Percentiles rank a stretch among this genome's conserved stretches.
Evolutionary conservation across 2,797 vertebrate species (phyloP).

Genomic region (Macropus fuliginosus): DNA sequence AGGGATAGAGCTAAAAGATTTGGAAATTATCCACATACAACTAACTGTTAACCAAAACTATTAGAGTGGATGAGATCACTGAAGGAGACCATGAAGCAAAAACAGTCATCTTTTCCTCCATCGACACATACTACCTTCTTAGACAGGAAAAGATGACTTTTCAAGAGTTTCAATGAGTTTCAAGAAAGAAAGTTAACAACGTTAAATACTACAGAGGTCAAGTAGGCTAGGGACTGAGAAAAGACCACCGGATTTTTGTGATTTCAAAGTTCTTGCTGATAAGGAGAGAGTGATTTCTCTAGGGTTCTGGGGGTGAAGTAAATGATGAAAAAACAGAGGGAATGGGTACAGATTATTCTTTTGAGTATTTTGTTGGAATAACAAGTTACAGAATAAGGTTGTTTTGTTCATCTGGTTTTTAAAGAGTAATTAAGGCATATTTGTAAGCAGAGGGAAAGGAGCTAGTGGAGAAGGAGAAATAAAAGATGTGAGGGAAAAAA

Average conservation of each 20-base stretch:
- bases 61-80: neutral
- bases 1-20: too few relatives aligned
- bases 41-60: too few relatives aligned
- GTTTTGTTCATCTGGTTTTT: neutral
- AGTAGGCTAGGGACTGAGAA: neutral
- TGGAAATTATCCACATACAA: too few relatives aligned
- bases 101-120: neutral
- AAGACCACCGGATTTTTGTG: neutral
- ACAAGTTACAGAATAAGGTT: neutral
- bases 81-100: neutral
- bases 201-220: neutral
- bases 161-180: neutral
- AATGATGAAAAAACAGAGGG: neutral
- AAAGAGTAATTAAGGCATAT: neutral
- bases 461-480: neutral
- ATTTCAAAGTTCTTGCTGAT: neutral
- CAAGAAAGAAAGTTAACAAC: neutral
- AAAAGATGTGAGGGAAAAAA: neutral
- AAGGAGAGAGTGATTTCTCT: neutral
- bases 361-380: neutral
- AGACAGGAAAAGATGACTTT: neutral
- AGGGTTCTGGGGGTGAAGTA: neutral
- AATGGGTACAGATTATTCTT: neutral
- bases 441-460: neutral
- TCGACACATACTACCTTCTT: neutral